Base-by-base conservation (phyloP, 2,888 invertebrate species). In the Liodrosophila aerea region DNA sequence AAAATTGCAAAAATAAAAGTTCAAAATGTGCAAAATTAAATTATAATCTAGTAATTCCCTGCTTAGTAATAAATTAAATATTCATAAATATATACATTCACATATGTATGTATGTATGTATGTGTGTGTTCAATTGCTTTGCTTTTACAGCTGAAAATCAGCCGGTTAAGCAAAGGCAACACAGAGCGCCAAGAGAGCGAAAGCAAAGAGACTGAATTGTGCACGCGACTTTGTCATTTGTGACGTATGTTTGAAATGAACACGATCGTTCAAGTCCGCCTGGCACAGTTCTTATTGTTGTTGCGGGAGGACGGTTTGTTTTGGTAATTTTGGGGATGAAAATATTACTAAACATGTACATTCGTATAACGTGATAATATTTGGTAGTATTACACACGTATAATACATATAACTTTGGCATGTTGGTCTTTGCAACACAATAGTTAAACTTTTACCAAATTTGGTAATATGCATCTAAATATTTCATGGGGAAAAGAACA, bases 211-310 rank as follows among this genome's bases (percentile, higher is more conserved):
- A 22, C 2, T 22, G 15, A n/a, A 16, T 27, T n/a, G 27, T 30
- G 58, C 58, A 7, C 15, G 30, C 37, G 16, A 27, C n/a, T 11
- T 7, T 11, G 27, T 27, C 27, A 34, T 11, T 40, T 9, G 18
- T 47, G 64, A 44, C 61, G 49, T 36, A 16, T 29, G 22, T 5
- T 15, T 0, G 15, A 65, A 49, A 1, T 37, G 60, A 40, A 73
- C 80, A 71, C 50, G 80, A 61, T 53, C 59, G 45, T 62, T 59
- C 84, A 52, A 53, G 80, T 57, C 31, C 47, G 47, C 8, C 9
- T 50, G 5, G 13, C 18, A 29, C 4, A 22, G 22, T 9, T 34
- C 7, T 36, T 40, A 15, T n/a, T 50, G 18, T 43, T 41, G 5
- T 27, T 16, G 29, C 2, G 22, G 22, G 22, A 5, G 3, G 22